Conservation (phyloP, 2,113 vertebrate species). For the Pagrus major region DNA sequence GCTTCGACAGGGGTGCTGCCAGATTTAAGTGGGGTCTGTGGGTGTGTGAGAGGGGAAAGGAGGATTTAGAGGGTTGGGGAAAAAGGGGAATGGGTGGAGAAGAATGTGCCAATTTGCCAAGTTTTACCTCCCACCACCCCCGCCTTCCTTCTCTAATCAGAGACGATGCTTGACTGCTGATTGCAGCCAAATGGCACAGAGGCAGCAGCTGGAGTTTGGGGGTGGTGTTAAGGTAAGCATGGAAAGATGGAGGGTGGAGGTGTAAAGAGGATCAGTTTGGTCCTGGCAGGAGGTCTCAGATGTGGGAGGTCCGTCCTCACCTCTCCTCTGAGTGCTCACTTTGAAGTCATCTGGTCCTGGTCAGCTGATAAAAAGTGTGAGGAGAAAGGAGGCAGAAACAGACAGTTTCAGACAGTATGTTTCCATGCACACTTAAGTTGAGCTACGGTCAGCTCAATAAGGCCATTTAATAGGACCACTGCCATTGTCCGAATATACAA, state of each 20-base stretch:
- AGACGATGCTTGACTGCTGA: conserved; percentile 90
- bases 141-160: conserved; percentile 81
- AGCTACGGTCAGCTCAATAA: too few relatives aligned
- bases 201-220: conserved; percentile 78
- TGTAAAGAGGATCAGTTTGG: conserved; percentile 83
- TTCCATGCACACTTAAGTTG: too few relatives aligned
- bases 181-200: conserved; percentile 89
- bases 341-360: conserved; percentile 73
- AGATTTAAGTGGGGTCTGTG: conserved; percentile 51
- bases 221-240: conserved; percentile 24
- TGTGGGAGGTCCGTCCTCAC: conserved; percentile 65
- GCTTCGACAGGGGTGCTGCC: conserved; percentile 24
- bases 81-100: conserved; percentile 82
- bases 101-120: conserved; percentile 82
- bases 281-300: conserved; percentile 56
- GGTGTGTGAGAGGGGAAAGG: conserved; percentile 54
- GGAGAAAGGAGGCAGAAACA: background rate
- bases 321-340: conserved; percentile 48
- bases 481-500: too few relatives aligned
- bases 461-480: too few relatives aligned
- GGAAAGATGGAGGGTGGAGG: conserved; percentile 82
- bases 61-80: conserved; percentile 61
- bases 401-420: too few relatives aligned
- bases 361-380: conserved; percentile 70
- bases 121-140: conserved; percentile 77